A percentile compares a stretch with the other conserved stretches of the same genome.
Conservation (phyloP, 2,888 invertebrate genomes). For the Mactromeris polynyma region DNA sequence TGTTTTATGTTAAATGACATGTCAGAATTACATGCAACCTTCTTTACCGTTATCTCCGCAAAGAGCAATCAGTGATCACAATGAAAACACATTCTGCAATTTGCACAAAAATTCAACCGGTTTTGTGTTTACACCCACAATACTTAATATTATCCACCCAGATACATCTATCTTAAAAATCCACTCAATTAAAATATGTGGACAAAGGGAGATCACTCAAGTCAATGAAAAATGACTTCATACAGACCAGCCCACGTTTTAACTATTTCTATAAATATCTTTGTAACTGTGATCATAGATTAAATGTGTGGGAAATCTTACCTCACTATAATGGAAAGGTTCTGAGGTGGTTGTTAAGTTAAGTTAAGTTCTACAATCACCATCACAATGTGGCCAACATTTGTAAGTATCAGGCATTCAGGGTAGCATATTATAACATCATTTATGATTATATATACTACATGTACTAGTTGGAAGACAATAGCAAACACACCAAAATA, state of each 20-base stretch:
- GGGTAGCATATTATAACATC: too few species aligned
- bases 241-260: not conserved
- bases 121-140: not conserved
- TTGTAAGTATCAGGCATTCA: too few species aligned
- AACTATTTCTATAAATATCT: not conserved
- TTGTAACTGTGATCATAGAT: not conserved
- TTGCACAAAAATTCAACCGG: not conserved
- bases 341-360: too few species aligned
- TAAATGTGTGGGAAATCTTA: not conserved
- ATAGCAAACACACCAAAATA: too few species aligned
- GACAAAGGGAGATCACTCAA: conserved; percentile 4
- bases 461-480: too few species aligned
- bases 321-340: not conserved
- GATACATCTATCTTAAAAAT: not conserved
- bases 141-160: not conserved
- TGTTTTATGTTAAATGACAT: too few species aligned
- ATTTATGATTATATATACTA: too few species aligned
- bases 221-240: not conserved
- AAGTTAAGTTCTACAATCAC: too few species aligned
- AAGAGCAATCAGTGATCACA: not conserved
- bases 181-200: not conserved
- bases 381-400: too few species aligned
- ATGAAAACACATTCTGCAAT: not conserved
- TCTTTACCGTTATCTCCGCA: not conserved
- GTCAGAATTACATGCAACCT: not conserved